Conservation (phyloP, 2,888 invertebrate species). For the Lasioglossum leucozonium region DNA sequence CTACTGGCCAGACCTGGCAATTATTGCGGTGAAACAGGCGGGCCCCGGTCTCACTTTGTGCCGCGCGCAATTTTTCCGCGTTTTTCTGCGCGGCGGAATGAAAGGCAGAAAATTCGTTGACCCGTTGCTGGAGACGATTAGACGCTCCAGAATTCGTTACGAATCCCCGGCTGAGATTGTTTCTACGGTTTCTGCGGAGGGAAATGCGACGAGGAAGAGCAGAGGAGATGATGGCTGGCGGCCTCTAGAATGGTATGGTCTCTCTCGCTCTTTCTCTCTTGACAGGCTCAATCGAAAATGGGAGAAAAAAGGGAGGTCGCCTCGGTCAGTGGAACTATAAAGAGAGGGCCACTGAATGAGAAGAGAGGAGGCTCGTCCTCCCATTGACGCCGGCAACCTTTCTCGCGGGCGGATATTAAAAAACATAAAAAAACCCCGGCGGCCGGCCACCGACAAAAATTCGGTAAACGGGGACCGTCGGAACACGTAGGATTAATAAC, state of each 20-base stretch:
- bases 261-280: too few species aligned
- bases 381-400: constrained; percentile 68
- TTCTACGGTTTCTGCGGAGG: not conserved
- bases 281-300: constrained; percentile 4
- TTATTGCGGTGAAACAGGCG: constrained; percentile 50
- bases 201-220: not conserved
- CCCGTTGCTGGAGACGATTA: constrained; percentile 7
- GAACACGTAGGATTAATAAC: not conserved
- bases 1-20: constrained; percentile 33
- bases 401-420: constrained; percentile 70
- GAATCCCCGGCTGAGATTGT: not conserved
- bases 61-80: not conserved
- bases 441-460: not conserved
- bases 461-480: not conserved
- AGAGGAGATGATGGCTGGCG: not conserved
- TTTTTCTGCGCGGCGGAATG: constrained; percentile 2
- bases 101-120: constrained; percentile 27
- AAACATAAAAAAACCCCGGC: constrained; percentile 49
- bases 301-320: not conserved
- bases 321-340: constrained; percentile 27
- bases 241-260: not conserved
- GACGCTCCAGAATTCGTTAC: not conserved
- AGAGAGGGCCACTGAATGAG: constrained; percentile 31
- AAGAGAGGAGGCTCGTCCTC: constrained; percentile 42
- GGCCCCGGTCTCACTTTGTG: not conserved